phyloP scores from a whole-genome alignment of 2,888 invertebrate genomes.

The Mylabris sibirica region DNA sequence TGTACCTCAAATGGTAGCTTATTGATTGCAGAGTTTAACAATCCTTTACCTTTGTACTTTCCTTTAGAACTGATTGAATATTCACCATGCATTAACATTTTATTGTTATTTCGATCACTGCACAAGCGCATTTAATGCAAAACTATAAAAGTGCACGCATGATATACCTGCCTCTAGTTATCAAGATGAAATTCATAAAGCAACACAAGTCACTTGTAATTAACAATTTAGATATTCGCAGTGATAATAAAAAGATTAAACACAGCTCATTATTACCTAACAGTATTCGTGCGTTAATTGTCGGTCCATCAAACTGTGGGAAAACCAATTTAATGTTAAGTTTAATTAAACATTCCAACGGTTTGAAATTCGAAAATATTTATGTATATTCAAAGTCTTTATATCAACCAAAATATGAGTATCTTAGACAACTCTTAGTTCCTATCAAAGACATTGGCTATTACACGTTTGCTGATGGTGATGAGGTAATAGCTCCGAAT shows the following conservation, averaged over 20 bases:
- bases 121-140: neutral
- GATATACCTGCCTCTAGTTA: slow-evolving; percentile 12
- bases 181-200: neutral
- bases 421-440: slow-evolving; percentile 40
- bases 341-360: slow-evolving; percentile 50
- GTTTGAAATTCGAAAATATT: slow-evolving; percentile 54
- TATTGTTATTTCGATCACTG: neutral
- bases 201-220: neutral
- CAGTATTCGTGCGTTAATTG: slow-evolving; percentile 45
- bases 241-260: slow-evolving; percentile 16
- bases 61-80: neutral
- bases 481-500: slow-evolving; percentile 39
- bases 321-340: slow-evolving; percentile 54
- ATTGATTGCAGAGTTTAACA: slow-evolving; percentile 35
- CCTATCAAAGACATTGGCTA: slow-evolving; percentile 42
- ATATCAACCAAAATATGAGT: slow-evolving; percentile 49
- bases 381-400: slow-evolving; percentile 52
- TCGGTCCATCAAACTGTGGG: slow-evolving; percentile 54
- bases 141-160: slow-evolving; percentile 16
- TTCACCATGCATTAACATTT: slow-evolving; percentile 18
- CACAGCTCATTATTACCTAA: slow-evolving; percentile 48
- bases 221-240: neutral
- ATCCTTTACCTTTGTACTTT: slow-evolving; percentile 23
- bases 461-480: slow-evolving; percentile 38
- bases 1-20: slow-evolving; percentile 38